Conservation (phyloP, 2,113 vertebrate genomes). For the Syngnathus scovelli region DNA sequence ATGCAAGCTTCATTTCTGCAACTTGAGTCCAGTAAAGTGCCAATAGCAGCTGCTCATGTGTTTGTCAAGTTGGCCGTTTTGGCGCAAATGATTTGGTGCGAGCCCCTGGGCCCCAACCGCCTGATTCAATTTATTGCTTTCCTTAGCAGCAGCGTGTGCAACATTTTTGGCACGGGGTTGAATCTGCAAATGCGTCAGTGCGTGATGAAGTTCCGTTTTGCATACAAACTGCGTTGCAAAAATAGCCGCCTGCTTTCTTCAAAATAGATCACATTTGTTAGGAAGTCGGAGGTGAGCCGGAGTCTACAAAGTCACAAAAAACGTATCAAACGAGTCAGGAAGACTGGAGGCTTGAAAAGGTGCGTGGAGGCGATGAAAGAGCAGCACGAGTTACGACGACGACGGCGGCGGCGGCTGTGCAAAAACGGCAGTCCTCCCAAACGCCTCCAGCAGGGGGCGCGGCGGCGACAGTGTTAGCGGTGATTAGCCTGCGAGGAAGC, state of each 20-base stretch:
- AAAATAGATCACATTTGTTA: conserved; percentile 6
- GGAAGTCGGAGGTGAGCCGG: neutral
- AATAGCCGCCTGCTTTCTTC: neutral
- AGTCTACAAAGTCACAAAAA: conserved; percentile 32
- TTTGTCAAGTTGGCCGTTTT: conserved; percentile 2
- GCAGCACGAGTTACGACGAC: conserved; percentile 20
- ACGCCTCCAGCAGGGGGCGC: conserved; percentile 27
- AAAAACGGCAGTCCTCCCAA: conserved; percentile 48
- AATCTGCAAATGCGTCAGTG: conserved; percentile 40
- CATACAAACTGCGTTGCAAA: conserved; percentile 22
- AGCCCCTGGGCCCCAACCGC: conserved; percentile 13
- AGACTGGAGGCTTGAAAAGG: conserved; percentile 43
- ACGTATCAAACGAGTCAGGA: conserved; percentile 24
- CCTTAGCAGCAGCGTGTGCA: conserved; percentile 29
- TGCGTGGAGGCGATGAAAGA: conserved; percentile 24
- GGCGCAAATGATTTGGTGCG: conserved; percentile 46
- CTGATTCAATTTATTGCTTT: conserved; percentile 8
- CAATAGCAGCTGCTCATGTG: conserved; percentile 44
- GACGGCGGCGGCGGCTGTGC: conserved; percentile 48
- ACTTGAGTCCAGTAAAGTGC: conserved; percentile 54
- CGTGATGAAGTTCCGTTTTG: conserved; percentile 33
- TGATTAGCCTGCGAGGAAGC: conserved; percentile 29
- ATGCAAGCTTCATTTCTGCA: conserved; percentile 29
- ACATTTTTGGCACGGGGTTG: conserved; percentile 18
- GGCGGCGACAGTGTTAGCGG: neutral